Evolutionary conservation across 2,113 vertebrate species (phyloP), one percentile per base, ranked within the genome.

Genomic region (Chaenogobius annularis): DNA sequence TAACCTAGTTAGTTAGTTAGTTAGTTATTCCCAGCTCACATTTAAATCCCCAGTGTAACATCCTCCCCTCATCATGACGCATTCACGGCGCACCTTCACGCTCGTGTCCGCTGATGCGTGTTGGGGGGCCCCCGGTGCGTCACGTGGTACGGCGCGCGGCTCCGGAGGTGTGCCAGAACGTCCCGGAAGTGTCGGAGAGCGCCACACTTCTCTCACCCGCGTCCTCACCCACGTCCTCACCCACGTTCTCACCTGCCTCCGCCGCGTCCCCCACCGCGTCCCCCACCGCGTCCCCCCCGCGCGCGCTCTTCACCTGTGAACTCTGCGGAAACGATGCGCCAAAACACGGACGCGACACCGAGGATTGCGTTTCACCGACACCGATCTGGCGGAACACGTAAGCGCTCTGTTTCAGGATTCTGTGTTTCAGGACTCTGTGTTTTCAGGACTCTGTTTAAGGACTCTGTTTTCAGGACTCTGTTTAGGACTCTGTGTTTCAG

Each of bases 111-210:
- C 26, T 31, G 26, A 31, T 31, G 26, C 26, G 26, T 4, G 26
- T 31, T 1, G 4, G 5, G 37, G 7, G 37, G 2, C 37, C 17
- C 11, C 2, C 40, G 26, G n/a, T 37, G 55, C 31, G n/a, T 78
- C 63, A 80, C 83, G 72, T 78, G 66, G 22, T 50, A 59, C 1
- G 15, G 3, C 2, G 79, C 72, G 43, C 48, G 15, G 14, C 5
- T 22, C 43, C 0, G n/a, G 35, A 19, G 31, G 61, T 63, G 35
- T 40, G 61, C 46, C 73, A 75, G 83, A 90, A 88, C n/a, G 47
- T 85, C 77, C 88, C 85, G 87, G 88, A 90, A 87, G 85, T 61
- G 70, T n/a, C 13, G 7, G 58, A 0, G 0, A 0, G 69, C 0
- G 63, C 67, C 64, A 1, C 48, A 14, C 82, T 81, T 40, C 37